Evolutionary conservation across 2,797 vertebrate genomes (phyloP).

Genomic region (Sparidentex hasta): DNA sequence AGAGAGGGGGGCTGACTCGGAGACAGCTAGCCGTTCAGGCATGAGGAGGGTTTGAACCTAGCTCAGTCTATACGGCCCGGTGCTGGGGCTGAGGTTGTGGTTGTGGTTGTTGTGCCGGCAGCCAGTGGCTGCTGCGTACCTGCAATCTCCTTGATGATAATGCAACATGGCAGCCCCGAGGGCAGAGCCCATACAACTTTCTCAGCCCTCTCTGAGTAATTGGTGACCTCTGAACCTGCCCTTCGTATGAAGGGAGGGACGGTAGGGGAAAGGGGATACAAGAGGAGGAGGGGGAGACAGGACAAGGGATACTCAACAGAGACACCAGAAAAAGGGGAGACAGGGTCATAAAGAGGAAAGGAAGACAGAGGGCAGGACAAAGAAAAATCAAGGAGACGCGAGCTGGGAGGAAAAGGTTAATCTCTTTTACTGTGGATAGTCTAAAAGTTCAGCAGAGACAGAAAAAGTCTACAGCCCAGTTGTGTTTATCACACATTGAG

Average conservation of each 20-base stretch:
- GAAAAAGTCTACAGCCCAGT: constrained; percentile 71
- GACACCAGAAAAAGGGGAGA: constrained; percentile 68
- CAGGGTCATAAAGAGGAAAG: constrained; percentile 68
- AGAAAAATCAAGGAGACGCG: constrained; percentile 64
- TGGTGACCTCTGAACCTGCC: constrained; percentile 88
- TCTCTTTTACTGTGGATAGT: constrained; percentile 81
- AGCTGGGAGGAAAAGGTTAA: constrained; percentile 84
- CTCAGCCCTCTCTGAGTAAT: constrained; percentile 90
- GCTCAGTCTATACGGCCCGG: constrained; percentile 52
- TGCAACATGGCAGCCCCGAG: constrained; percentile 89
- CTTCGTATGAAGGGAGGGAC: constrained; percentile 83
- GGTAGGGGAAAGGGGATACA: constrained; percentile 49
- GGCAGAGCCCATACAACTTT: constrained; percentile 88
- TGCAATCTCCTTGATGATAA: constrained; percentile 87
- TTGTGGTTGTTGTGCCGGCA: constrained; percentile 68
- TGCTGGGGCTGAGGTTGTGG: constrained; percentile 61
- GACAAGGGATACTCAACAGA: constrained; percentile 74
- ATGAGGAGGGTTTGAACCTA: constrained; percentile 72
- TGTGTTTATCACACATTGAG: constrained; percentile 85
- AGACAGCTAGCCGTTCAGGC: constrained; percentile 71
- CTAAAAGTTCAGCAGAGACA: constrained; percentile 80
- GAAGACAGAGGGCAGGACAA: constrained; percentile 57
- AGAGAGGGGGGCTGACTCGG: constrained; percentile 57
- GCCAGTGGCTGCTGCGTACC: constrained; percentile 79
- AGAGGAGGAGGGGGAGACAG: constrained; percentile 52